phyloP scores from a whole-genome alignment of 2,888 invertebrate genomes.

The Andrena flavipes region DNA sequence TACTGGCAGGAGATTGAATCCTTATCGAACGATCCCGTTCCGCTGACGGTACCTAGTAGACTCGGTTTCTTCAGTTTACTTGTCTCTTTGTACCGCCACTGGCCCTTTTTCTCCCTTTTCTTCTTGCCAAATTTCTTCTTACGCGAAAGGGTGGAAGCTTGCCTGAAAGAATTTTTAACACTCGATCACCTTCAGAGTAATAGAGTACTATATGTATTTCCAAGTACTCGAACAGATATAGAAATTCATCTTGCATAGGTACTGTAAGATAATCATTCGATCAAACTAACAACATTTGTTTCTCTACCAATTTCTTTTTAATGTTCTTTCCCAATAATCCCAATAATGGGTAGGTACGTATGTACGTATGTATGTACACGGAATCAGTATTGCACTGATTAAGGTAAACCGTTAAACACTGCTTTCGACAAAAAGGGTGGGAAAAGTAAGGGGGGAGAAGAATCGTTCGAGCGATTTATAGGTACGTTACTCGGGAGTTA shows the following conservation, averaged over 20 bases:
- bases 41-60: background rate
- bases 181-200: background rate
- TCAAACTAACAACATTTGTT: background rate
- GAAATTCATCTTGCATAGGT: too few species aligned
- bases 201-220: background rate
- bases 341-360: background rate
- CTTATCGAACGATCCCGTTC: slow-evolving; percentile 38
- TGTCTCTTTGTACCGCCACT: slow-evolving; percentile 28
- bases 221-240: background rate
- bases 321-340: background rate
- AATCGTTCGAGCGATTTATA: slow-evolving; percentile 6
- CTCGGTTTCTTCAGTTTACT: slow-evolving; percentile 28
- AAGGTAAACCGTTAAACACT: background rate
- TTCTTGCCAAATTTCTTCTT: slow-evolving; percentile 50
- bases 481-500: slow-evolving; percentile 80
- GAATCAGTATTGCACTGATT: too few species aligned
- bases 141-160: slow-evolving; percentile 73
- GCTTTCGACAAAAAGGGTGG: too few species aligned
- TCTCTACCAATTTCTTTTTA: background rate
- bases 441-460: background rate
- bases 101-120: slow-evolving; percentile 5
- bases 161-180: slow-evolving; percentile 65
- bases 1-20: slow-evolving; percentile 78
- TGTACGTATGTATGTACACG: background rate
- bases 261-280: too few species aligned